A percentile compares a stretch with the other conserved stretches of the same genome.
These are phyloP conservation scores for Muschampia plurimacula DNA, from an alignment of 2,888 invertebrate species.

Conservation along the genomic window DNA sequence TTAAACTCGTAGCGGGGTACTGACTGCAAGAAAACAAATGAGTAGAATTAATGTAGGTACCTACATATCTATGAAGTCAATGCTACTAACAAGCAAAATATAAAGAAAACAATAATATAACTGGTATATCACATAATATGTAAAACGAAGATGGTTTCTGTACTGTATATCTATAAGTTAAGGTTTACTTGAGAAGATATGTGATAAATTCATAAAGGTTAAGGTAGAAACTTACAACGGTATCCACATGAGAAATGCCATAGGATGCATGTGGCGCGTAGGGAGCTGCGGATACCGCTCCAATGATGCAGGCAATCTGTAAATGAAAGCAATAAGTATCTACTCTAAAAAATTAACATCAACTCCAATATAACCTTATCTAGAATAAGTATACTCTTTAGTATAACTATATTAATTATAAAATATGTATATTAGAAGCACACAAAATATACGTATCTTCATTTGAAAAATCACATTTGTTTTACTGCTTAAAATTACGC, in stretches of 20 bases:
- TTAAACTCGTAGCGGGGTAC: conserved; percentile 78
- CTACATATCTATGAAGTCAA: neutral
- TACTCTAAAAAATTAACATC: neutral
- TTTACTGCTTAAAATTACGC: too few relatives aligned
- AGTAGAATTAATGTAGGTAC: neutral
- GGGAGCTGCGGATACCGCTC: conserved; percentile 66
- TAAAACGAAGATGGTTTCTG: too few relatives aligned
- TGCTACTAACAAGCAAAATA: neutral
- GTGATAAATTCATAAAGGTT: neutral
- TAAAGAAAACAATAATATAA: neutral
- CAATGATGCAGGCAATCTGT: conserved; percentile 69
- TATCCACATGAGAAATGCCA: conserved; percentile 53
- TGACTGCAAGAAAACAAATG: conserved; percentile 56
- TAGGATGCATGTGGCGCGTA: conserved; percentile 36
- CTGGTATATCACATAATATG: neutral
- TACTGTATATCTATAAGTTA: too few relatives aligned
- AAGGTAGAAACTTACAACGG: conserved; percentile 59
- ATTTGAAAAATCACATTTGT: too few relatives aligned
- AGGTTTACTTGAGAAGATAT: too few relatives aligned
- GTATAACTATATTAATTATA: too few relatives aligned
- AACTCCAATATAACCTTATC: too few relatives aligned
- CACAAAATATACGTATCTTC: too few relatives aligned
- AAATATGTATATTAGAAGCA: too few relatives aligned
- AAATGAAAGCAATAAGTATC: neutral
- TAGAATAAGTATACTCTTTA: too few relatives aligned